Evolutionary conservation across 2,113 vertebrate genomes (phyloP).

Genomic region (Junco hyemalis): DNA sequence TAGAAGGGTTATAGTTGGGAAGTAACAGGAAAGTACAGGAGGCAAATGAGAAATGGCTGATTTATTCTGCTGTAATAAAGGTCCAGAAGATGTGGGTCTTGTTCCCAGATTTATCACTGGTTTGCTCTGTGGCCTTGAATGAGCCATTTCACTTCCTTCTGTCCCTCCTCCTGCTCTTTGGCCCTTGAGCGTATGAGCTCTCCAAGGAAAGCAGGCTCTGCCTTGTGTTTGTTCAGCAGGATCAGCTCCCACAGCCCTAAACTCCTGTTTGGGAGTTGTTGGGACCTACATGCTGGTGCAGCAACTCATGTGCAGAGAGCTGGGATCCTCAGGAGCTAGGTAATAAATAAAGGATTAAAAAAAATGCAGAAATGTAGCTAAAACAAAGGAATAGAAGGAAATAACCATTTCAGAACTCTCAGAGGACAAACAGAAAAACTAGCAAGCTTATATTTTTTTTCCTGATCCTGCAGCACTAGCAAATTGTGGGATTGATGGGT

Average conservation of each 20-base stretch:
- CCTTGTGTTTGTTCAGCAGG: background rate
- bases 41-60: background rate
- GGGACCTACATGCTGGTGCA: accelerated
- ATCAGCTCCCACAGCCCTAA: background rate
- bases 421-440: background rate
- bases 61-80: background rate
- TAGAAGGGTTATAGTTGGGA: background rate
- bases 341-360: background rate
- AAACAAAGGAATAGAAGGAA: background rate
- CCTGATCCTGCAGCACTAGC: background rate
- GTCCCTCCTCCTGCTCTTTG: background rate
- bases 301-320: accelerated
- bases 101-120: background rate
- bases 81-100: background rate
- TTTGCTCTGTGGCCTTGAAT: background rate
- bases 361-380: background rate
- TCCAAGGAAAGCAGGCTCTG: accelerated
- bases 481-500: background rate
- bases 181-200: background rate
- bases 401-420: background rate
- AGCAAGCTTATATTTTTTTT: background rate
- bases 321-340: background rate
- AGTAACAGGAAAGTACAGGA: background rate
- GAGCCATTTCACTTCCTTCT: background rate
- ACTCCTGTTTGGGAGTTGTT: accelerated